Percentiles rank a stretch among this genome's conserved stretches.
Evolutionary conservation across 2,888 invertebrate genomes (phyloP).

Genomic region (Netelia virgata): DNA sequence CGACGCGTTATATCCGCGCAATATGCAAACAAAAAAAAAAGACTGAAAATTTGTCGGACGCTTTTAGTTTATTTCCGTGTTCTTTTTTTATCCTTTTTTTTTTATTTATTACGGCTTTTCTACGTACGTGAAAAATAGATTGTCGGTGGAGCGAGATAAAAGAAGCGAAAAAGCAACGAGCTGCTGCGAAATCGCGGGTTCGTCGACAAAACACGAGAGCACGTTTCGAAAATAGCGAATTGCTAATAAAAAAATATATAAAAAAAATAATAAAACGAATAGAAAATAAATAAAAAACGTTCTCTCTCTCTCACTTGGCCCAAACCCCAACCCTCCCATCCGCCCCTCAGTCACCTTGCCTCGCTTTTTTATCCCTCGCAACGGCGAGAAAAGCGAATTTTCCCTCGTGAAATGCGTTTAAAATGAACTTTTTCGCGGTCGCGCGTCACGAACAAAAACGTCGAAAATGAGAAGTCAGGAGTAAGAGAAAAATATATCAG

Average conservation of each 20-base stretch:
- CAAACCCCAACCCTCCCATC: not conserved
- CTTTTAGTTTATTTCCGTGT: no score
- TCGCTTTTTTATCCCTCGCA: not conserved
- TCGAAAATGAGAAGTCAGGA: not conserved
- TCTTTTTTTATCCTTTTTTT: no score
- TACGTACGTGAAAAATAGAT: not conserved
- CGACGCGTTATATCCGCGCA: no score
- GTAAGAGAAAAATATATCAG: not conserved
- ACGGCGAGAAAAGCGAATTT: conserved; percentile 43
- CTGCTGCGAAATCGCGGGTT: not conserved
- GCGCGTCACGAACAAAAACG: conserved; percentile 17
- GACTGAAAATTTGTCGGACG: no score
- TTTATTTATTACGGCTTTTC: not conserved
- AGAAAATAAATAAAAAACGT: not conserved
- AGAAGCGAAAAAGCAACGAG: not conserved
- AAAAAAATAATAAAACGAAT: not conserved
- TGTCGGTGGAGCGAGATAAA: not conserved
- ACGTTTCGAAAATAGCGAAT: not conserved
- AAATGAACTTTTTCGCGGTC: conserved; percentile 42
- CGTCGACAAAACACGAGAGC: not conserved
- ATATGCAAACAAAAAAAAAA: no score
- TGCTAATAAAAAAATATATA: not conserved
- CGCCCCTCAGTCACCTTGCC: not conserved
- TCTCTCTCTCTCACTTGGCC: not conserved
- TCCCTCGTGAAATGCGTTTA: conserved; percentile 32